Evolutionary conservation across 2,888 invertebrate species (phyloP), one percentile per base, ranked within the genome.

Genomic region (Temnothorax rugatulus): DNA sequence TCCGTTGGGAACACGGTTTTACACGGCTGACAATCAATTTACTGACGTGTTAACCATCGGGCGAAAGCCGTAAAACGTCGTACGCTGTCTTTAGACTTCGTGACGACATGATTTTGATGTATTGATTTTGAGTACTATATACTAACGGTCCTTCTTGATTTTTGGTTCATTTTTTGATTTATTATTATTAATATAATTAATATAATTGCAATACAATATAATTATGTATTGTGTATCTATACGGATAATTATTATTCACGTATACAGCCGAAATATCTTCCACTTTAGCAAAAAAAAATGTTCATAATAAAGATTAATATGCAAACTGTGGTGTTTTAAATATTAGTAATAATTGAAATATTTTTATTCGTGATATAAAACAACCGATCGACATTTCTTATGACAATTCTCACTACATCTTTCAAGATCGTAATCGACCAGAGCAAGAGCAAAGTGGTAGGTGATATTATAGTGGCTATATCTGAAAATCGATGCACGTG

Each of bases 11-110:
- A 76, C 64, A 76, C 76, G 52, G 8, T 64, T 38, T 64, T 64
- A 76, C 76, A 76, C 41, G 64, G 25, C 64, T 64, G 52, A 52
- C 52, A 64, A 76, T 76, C 76, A 76, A 64, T 76, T 64, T 41
- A 64, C n/a, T 13, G 52, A 29, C 41, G 64, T n/a, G 52, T 76
- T 54, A 64, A 54, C 38, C 18, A 38, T 64, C 52, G 25, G 11
- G 2, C 41, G 41, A 64, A 54, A 66, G 4, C 25, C 52, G 11
- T 21, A n/a, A 25, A 50, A 18, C 29, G 29, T 75, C 29, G 4
- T 47, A 44, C 38, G 13, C 18, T 18, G 29, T 44, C 29, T 25
- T 73, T 18, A 38, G 15, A 52, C 34, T 15, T 34, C 13, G 29
- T 7, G n/a, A 52, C n/a, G n/a, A 38, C 21, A 7, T 64, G 11